Base-by-base conservation (phyloP, 92 coral and sea anemone genomes). In the Porites lobata region DNA sequence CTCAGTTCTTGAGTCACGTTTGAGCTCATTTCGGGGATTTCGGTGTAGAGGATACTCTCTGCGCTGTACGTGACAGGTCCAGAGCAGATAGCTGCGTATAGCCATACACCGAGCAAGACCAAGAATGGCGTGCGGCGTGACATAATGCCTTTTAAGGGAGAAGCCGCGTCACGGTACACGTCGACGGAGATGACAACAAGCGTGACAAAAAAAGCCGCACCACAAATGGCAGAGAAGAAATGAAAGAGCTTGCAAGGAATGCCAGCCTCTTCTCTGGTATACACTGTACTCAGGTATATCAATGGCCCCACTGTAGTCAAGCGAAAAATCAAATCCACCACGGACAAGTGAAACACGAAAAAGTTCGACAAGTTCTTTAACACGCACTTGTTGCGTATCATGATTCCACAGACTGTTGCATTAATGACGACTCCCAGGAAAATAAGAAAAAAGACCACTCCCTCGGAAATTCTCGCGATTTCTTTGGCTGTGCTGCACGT, bases 41-140 rank as follows among this genome's bases (percentile, higher is more conserved):
- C 84, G 1, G 72, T 57, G 20, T 90, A 62, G 38, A 71, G 75
- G 61, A 91, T 61, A 53, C 89, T 81, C 20, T 79, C 66, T 6
- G 93, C 91, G 75, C 94, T 94, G 93, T 76, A 88, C 38, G 91
- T 77, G 61, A 91, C 72, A 14, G 93, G 94, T 67, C 70, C 88
- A 1, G 94, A 88, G 50, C 87, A 88, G 18, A 87, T 69, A 47
- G 43, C 22, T 1, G 92, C 91, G 51, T 91, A 94, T 13, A 89
- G 57, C 96, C 94, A 94, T 12, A 94, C 89, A 20, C 38, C 76
- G 2, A 78, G 17, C 2, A 85, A 83, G 52, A 85, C 20, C 1
- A 68, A 56, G 65, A 94, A 84, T 61, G 94, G 96, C 2, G 77
- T 76, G 66, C 89, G 83, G 62, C 76, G 76, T 57, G 84, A 77